Percentiles rank a stretch among this genome's conserved stretches.
Conservation (phyloP, 2,888 invertebrate genomes). For the Periphyllus acericola region DNA sequence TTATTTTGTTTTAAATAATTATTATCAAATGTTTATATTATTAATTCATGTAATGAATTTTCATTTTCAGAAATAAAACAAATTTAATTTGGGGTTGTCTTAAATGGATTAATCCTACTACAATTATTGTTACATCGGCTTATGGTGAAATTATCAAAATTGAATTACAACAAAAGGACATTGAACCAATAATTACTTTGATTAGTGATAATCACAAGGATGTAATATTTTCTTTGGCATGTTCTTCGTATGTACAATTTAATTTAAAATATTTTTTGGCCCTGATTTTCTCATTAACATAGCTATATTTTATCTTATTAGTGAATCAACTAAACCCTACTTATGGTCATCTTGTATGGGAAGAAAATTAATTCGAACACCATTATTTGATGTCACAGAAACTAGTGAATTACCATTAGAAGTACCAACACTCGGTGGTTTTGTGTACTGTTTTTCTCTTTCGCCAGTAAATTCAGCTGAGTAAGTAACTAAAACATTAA, state of each 20-base stretch:
- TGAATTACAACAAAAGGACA: slow-evolving; percentile 11
- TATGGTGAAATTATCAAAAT: slow-evolving; percentile 59
- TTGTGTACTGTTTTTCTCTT: slow-evolving; percentile 72
- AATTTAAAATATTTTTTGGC: not conserved
- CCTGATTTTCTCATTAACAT: not conserved
- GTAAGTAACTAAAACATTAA: slow-evolving; percentile 67
- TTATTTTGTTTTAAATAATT: not conserved
- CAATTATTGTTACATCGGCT: slow-evolving; percentile 42
- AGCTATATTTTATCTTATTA: slow-evolving; percentile 5
- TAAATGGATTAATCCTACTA: slow-evolving; percentile 55
- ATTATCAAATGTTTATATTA: not conserved
- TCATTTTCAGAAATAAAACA: slow-evolving; percentile 52
- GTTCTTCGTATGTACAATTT: slow-evolving; percentile 23
- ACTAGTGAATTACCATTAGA: slow-evolving; percentile 67
- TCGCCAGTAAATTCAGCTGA: slow-evolving; percentile 78
- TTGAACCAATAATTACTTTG: slow-evolving; percentile 22
- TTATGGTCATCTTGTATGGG: slow-evolving; percentile 60
- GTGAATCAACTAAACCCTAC: slow-evolving; percentile 36
- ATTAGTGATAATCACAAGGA: slow-evolving; percentile 51
- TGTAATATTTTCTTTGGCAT: slow-evolving; percentile 53
- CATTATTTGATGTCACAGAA: slow-evolving; percentile 68
- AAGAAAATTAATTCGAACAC: slow-evolving; percentile 58
- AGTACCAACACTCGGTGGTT: slow-evolving; percentile 75
- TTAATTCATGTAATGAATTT: not conserved
- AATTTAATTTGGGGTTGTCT: slow-evolving; percentile 56